Conservation (phyloP, 2,888 invertebrate species). For the Strigamia maritima region DNA sequence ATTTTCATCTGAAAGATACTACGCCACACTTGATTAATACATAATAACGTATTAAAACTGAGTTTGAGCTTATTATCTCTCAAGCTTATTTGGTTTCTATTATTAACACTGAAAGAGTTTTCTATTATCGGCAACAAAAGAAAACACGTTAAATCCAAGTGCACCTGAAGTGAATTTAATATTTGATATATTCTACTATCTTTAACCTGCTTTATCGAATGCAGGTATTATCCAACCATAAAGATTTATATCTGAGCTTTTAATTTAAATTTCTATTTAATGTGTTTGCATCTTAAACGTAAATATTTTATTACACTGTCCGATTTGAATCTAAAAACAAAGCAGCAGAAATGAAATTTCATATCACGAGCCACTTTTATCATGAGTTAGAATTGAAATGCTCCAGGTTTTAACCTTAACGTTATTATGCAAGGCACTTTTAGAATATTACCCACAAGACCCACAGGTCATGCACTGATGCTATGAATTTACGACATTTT, state of each 20-base stretch:
- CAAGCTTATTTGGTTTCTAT: too few species aligned
- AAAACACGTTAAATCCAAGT: too few species aligned
- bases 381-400: constrained; percentile 16
- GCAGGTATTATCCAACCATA: neutral
- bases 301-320: neutral
- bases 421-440: constrained; percentile 7
- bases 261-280: constrained; percentile 13
- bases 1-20: too few species aligned
- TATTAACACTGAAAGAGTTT: too few species aligned
- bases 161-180: too few species aligned
- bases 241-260: constrained; percentile 1
- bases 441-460: constrained; percentile 18
- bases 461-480: constrained; percentile 16
- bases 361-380: neutral
- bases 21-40: too few species aligned
- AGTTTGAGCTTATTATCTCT: too few species aligned
- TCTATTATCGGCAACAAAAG: too few species aligned
- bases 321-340: constrained; percentile 9
- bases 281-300: neutral
- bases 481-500: constrained; percentile 12
- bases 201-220: too few species aligned
- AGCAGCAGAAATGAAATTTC: neutral
- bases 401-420: constrained; percentile 19
- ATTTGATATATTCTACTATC: too few species aligned
- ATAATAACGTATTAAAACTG: too few species aligned